Evolutionary conservation across 1,140 invertebrate genomes (phyloP).

Genomic region (Lepidostoma basale): DNA sequence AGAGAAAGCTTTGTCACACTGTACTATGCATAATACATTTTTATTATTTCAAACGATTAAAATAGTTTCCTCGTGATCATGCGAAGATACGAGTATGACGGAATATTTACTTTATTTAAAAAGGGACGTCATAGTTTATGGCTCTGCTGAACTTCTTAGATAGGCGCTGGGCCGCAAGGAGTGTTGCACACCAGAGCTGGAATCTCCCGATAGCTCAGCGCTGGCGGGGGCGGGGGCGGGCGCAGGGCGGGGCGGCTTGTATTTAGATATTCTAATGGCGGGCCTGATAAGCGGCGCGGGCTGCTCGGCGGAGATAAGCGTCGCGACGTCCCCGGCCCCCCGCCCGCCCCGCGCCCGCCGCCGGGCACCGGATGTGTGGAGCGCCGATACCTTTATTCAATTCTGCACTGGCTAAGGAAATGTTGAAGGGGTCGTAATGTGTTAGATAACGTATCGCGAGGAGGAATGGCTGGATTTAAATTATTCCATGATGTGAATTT

Average conservation of each 20-base stretch:
- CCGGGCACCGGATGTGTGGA: conserved; percentile 19
- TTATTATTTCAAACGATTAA: no score
- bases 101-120: background rate
- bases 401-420: conserved; percentile 32
- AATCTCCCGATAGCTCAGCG: background rate
- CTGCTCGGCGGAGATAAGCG: conserved; percentile 44
- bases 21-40: no score
- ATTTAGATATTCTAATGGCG: conserved; percentile 48
- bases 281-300: conserved; percentile 45
- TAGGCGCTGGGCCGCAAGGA: background rate
- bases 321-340: conserved; percentile 27
- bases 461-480: conserved; percentile 5
- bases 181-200: background rate
- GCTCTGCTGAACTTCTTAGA: background rate
- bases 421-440: conserved; percentile 30
- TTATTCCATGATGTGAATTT: conserved; percentile 14
- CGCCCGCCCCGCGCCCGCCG: background rate
- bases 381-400: conserved; percentile 35
- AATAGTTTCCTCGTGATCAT: background rate
- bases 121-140: background rate
- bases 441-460: conserved; percentile 19
- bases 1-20: no score
- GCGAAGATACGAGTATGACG: background rate
- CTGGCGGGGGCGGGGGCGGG: background rate
- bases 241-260: conserved; percentile 25